phyloP scores from a whole-genome alignment of 2,113 vertebrate genomes.

The Saccopteryx leptura region DNA sequence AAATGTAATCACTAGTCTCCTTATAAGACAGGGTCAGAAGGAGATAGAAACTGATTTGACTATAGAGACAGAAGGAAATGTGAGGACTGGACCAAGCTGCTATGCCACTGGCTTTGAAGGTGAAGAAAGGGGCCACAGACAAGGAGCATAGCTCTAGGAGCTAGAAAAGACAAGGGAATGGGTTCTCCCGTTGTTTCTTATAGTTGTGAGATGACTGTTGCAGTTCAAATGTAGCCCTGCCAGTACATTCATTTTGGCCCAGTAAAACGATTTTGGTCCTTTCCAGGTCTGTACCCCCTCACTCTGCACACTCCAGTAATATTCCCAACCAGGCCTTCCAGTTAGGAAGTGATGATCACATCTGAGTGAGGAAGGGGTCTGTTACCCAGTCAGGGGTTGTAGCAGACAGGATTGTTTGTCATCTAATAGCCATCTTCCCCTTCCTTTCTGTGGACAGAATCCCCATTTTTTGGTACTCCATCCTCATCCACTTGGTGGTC shows the following conservation, averaged over 20 bases:
- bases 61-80: conserved; percentile 6
- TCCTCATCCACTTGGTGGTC: background rate
- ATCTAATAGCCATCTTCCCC: background rate
- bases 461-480: background rate
- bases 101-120: background rate
- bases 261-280: conserved; percentile 37
- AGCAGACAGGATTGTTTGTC: conserved; percentile 26
- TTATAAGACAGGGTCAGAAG: conserved; percentile 37
- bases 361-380: conserved; percentile 16
- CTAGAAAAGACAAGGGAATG: background rate
- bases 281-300: conserved; percentile 41
- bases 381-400: background rate
- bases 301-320: background rate
- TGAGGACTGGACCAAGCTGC: conserved; percentile 6
- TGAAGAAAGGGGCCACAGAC: background rate
- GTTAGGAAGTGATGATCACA: conserved; percentile 36
- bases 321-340: background rate
- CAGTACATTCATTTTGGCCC: background rate
- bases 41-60: background rate
- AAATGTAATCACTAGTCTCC: conserved; percentile 55
- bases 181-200: background rate
- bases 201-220: background rate
- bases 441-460: conserved; percentile 19
- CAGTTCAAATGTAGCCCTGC: background rate
- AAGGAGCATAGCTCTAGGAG: background rate